phyloP scores from a whole-genome alignment of 37 sponge, comb jelly and placozoan genomes.

The Dysidea cf. avara region DNA sequence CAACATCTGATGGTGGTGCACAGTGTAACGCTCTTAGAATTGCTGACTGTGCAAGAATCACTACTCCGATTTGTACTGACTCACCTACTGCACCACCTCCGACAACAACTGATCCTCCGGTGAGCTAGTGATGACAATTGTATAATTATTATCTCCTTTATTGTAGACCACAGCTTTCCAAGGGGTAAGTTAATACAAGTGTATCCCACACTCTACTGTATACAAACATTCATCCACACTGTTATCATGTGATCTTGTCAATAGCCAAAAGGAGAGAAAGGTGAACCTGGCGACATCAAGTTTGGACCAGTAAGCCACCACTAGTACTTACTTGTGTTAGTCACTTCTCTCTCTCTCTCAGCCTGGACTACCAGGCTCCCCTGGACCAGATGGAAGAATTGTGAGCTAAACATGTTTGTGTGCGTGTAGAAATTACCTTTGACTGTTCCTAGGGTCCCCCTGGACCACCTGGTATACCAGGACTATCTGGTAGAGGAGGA shows the following conservation, averaged over 20 bases:
- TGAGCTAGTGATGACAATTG: too few species aligned
- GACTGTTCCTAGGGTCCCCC: constrained; percentile 23
- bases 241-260: too few species aligned
- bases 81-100: too few species aligned
- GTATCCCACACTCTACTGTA: not conserved
- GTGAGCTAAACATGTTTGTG: not conserved
- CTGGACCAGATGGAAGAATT: constrained; percentile 40
- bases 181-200: constrained; percentile 23
- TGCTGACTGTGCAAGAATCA: too few species aligned
- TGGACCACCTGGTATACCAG: constrained; percentile 59
- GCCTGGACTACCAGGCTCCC: constrained; percentile 42
- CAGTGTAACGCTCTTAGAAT: too few species aligned
- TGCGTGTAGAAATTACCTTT: not conserved
- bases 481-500: constrained; percentile 54
- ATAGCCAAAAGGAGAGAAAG: constrained; percentile 69
- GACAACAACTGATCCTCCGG: too few species aligned
- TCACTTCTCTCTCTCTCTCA: not conserved
- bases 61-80: too few species aligned
- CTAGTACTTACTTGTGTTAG: not conserved
- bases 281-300: constrained; percentile 39
- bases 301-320: constrained; percentile 51
- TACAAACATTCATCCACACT: too few species aligned
- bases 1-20: too few species aligned
- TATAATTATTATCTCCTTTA: too few species aligned
- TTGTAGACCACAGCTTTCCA: constrained; percentile 6